Evolutionary conservation across 2,888 invertebrate species (phyloP).

Genomic region (Diabrotica balteata): DNA sequence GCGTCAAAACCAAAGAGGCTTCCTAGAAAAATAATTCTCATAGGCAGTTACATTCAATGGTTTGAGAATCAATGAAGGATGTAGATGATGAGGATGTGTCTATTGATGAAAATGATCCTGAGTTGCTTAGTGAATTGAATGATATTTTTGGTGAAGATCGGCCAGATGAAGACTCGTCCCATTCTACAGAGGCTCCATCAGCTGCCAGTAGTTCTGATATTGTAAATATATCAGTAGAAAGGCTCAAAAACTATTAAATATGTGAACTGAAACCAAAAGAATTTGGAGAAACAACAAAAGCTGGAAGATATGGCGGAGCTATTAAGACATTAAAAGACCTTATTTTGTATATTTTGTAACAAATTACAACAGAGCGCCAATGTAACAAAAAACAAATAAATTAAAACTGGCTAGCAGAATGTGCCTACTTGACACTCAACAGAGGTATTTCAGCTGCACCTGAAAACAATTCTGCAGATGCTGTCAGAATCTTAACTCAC

Average conservation of each 20-base stretch:
- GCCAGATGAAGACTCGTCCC: conserved; percentile 42
- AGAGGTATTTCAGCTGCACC: too few species aligned
- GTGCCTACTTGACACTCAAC: too few species aligned
- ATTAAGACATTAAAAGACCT: conserved; percentile 79
- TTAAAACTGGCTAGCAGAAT: too few species aligned
- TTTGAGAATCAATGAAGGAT: conserved; percentile 81
- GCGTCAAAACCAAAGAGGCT: conserved; percentile 41
- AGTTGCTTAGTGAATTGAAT: conserved; percentile 79
- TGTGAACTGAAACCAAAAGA: conserved; percentile 81
- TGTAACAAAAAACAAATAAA: too few species aligned
- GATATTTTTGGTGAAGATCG: conserved; percentile 63
- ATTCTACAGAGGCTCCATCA: conserved; percentile 51
- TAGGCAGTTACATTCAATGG: conserved; percentile 75
- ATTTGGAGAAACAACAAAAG: conserved; percentile 75
- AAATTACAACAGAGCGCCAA: too few species aligned
- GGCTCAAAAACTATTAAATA: conserved; percentile 78
- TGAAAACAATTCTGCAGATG: too few species aligned
- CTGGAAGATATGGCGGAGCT: conserved; percentile 78
- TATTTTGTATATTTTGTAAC: conserved; percentile 57
- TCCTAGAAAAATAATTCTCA: conserved; percentile 59
- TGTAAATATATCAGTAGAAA: conserved; percentile 69
- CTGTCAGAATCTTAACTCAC: too few species aligned
- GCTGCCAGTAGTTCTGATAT: conserved; percentile 40
- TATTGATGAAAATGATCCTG: conserved; percentile 83
- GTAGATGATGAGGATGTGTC: conserved; percentile 81